Evolutionary conservation across 2,888 invertebrate genomes (phyloP).

Genomic region (Xestia rhomboidea): DNA sequence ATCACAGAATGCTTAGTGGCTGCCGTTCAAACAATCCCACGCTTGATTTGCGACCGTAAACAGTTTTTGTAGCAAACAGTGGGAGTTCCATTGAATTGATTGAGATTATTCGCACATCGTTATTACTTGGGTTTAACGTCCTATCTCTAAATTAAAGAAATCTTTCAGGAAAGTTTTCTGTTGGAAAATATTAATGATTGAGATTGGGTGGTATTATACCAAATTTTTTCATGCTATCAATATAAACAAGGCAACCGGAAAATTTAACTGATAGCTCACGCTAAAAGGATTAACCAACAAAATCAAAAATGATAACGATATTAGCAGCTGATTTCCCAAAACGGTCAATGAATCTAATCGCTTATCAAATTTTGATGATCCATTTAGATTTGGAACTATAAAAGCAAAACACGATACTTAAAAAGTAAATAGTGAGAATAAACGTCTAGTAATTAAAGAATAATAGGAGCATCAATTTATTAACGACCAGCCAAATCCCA

Average conservation of each 20-base stretch:
- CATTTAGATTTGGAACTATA: slow-evolving; percentile 21
- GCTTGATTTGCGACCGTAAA: slow-evolving; percentile 49
- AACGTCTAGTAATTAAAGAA: slow-evolving; percentile 30
- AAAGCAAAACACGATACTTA: slow-evolving; percentile 21
- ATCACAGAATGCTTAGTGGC: slow-evolving; percentile 55
- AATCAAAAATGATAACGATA: slow-evolving; percentile 1
- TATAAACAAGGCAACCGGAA: neutral
- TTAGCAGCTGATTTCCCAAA: slow-evolving; percentile 12
- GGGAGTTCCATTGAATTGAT: slow-evolving; percentile 46
- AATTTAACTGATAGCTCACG: neutral
- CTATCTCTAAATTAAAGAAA: slow-evolving; percentile 21
- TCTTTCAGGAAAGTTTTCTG: neutral
- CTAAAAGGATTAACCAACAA: neutral
- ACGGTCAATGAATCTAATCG: slow-evolving; percentile 8
- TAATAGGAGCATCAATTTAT: slow-evolving; percentile 12
- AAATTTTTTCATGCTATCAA: neutral
- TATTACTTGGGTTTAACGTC: slow-evolving; percentile 30
- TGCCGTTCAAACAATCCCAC: slow-evolving; percentile 55
- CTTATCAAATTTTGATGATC: slow-evolving; percentile 14
- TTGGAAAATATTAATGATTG: neutral
- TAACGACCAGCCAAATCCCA: slow-evolving; percentile 24
- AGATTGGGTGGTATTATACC: neutral
- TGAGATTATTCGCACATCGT: slow-evolving; percentile 29
- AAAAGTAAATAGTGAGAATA: slow-evolving; percentile 1
- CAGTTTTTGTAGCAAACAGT: slow-evolving; percentile 48